A percentile compares a stretch with the other conserved stretches of the same genome.
Conservation (phyloP, 2,888 invertebrate species). For the Lobophora halterata region DNA sequence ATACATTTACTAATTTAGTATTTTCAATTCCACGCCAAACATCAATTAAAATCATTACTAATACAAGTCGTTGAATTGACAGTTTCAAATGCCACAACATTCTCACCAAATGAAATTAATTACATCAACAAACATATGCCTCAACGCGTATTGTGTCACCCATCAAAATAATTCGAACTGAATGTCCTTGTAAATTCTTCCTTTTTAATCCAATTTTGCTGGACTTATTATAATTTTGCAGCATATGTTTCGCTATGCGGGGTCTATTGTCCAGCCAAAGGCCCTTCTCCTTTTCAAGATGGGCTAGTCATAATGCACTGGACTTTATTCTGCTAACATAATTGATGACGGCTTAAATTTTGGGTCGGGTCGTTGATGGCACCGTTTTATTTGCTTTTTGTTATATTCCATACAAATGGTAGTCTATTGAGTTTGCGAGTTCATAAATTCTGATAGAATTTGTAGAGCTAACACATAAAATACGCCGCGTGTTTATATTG, state of each 20-base stretch:
- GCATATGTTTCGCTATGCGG: slow-evolving; percentile 63
- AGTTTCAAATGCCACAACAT: slow-evolving; percentile 54
- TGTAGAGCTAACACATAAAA: background rate
- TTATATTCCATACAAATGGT: slow-evolving; percentile 42
- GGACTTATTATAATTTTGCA: slow-evolving; percentile 57
- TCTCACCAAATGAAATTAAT: slow-evolving; percentile 54
- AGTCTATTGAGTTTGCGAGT: slow-evolving; percentile 36
- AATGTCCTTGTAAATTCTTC: slow-evolving; percentile 44
- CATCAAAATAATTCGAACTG: slow-evolving; percentile 60
- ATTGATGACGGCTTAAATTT: slow-evolving; percentile 68
- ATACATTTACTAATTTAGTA: too few relatives aligned
- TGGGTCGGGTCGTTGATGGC: slow-evolving; percentile 46
- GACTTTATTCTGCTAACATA: slow-evolving; percentile 52
- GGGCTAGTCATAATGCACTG: slow-evolving; percentile 44
- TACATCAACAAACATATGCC: slow-evolving; percentile 50
- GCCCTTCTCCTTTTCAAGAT: slow-evolving; percentile 60
- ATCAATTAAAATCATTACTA: slow-evolving; percentile 18
- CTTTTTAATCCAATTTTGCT: slow-evolving; percentile 72
- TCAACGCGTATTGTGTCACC: slow-evolving; percentile 45
- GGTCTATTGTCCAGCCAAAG: slow-evolving; percentile 53
- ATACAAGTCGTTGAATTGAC: too few relatives aligned
- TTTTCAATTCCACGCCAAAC: slow-evolving; percentile 3
- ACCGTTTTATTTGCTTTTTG: slow-evolving; percentile 60
- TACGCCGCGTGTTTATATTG: background rate
- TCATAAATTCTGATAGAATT: slow-evolving; percentile 39